phyloP scores from a whole-genome alignment of 2,797 vertebrate species.

The Adrianichthys oophorus region DNA sequence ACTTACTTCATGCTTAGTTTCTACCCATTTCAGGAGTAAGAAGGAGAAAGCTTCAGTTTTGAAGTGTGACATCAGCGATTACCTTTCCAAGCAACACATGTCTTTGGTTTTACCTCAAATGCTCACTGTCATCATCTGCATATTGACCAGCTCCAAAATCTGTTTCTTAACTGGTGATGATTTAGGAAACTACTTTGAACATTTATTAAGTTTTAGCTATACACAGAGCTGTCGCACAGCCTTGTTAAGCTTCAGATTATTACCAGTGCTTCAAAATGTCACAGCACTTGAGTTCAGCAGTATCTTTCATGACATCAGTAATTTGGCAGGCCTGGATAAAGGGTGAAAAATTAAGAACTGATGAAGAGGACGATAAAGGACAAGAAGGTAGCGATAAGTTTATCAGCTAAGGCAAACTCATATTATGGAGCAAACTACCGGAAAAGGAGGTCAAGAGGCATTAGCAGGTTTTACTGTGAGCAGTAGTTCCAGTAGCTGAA shows the following conservation, averaged over 20 bases:
- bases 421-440: neutral
- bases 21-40: too few species aligned
- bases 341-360: too few species aligned
- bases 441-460: neutral
- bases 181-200: too few species aligned
- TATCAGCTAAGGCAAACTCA: neutral
- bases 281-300: neutral
- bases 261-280: neutral
- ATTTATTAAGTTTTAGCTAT: neutral
- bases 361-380: neutral
- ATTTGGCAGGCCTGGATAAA: too few species aligned
- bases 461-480: neutral
- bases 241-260: neutral
- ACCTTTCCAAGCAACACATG: too few species aligned
- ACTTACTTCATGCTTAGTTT: too few species aligned
- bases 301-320: neutral
- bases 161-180: too few species aligned
- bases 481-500: neutral
- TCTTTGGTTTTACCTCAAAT: too few species aligned
- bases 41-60: too few species aligned
- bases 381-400: neutral
- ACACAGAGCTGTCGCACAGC: neutral
- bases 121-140: too few species aligned
- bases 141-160: too few species aligned
- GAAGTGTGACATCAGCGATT: too few species aligned